phyloP scores from a whole-genome alignment of 2,797 vertebrate genomes.

The Mergus octosetaceus region DNA sequence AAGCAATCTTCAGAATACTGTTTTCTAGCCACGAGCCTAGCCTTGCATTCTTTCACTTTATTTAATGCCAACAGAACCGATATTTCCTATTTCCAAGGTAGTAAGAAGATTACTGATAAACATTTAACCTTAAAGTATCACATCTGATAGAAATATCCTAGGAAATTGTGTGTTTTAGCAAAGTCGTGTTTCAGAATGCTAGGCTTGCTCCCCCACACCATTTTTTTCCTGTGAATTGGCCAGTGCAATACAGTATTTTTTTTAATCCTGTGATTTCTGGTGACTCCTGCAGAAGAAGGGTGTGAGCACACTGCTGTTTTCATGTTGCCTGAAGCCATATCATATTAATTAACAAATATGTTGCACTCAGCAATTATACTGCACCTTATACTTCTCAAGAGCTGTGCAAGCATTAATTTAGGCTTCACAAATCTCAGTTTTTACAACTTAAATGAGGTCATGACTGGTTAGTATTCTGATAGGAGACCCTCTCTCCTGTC shows the following conservation, averaged over 20 bases:
- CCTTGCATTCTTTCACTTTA: background rate
- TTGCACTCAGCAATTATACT: background rate
- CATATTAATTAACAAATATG: slow-evolving; percentile 17
- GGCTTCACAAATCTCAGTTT: background rate
- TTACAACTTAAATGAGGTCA: background rate
- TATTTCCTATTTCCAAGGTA: background rate
- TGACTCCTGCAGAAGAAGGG: background rate
- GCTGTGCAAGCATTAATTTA: background rate
- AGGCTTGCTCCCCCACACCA: background rate
- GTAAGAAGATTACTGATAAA: background rate
- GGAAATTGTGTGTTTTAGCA: background rate
- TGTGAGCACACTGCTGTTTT: background rate
- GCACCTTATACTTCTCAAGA: background rate
- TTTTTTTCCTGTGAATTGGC: background rate
- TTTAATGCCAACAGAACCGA: background rate
- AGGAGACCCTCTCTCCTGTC: background rate
- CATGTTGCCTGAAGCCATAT: background rate
- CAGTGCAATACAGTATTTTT: background rate
- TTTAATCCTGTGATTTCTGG: background rate
- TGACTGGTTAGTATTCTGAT: background rate
- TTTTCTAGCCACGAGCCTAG: background rate
- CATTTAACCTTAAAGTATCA: background rate
- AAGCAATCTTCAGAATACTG: background rate
- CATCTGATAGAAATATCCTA: background rate
- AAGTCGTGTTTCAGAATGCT: background rate